These are phyloP conservation scores for Drosophila koepferae DNA, from an alignment of 2,888 invertebrate species.

Conservation along the genomic window DNA sequence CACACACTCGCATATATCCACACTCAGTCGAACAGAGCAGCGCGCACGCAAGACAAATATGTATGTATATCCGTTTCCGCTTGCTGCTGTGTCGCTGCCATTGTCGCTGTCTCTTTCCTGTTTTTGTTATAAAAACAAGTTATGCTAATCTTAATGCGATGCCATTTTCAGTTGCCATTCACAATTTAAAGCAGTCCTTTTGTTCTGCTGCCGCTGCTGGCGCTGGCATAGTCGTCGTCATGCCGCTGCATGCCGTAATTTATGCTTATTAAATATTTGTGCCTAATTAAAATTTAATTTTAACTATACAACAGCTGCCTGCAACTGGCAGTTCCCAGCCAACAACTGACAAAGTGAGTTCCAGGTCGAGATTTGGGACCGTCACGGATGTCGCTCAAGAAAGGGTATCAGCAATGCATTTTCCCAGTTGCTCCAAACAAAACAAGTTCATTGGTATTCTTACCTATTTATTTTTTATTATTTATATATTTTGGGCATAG, in stretches of 20 bases:
- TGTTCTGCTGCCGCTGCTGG: slow-evolving; percentile 39
- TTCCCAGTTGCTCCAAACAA: neutral
- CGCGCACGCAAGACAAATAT: slow-evolving; percentile 51
- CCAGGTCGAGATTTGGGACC: slow-evolving; percentile 6
- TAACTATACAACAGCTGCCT: slow-evolving; percentile 31
- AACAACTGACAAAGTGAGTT: slow-evolving; percentile 28
- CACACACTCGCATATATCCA: slow-evolving; percentile 25
- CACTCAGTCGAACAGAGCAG: slow-evolving; percentile 7
- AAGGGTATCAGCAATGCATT: neutral
- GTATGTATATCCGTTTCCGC: slow-evolving; percentile 66
- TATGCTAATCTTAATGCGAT: slow-evolving; percentile 74
- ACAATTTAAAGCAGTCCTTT: slow-evolving; percentile 56
- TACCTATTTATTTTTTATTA: slow-evolving; percentile 1
- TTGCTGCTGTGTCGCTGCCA: slow-evolving; percentile 31
- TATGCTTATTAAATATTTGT: slow-evolving; percentile 76
- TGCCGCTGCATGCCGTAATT: slow-evolving; percentile 50
- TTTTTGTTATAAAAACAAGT: slow-evolving; percentile 63
- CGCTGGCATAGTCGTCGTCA: neutral
- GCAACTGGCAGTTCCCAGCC: slow-evolving; percentile 11
- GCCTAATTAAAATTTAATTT: slow-evolving; percentile 71
- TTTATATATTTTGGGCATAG: neutral
- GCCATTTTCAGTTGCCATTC: slow-evolving; percentile 57
- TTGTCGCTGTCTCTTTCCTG: slow-evolving; percentile 37
- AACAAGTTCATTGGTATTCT: neutral
- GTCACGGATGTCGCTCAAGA: slow-evolving; percentile 1